Percentiles rank a stretch among this genome's conserved stretches.
phyloP scores from a whole-genome alignment of 2,113 vertebrate species.

The Chlorodrepanis virens region DNA sequence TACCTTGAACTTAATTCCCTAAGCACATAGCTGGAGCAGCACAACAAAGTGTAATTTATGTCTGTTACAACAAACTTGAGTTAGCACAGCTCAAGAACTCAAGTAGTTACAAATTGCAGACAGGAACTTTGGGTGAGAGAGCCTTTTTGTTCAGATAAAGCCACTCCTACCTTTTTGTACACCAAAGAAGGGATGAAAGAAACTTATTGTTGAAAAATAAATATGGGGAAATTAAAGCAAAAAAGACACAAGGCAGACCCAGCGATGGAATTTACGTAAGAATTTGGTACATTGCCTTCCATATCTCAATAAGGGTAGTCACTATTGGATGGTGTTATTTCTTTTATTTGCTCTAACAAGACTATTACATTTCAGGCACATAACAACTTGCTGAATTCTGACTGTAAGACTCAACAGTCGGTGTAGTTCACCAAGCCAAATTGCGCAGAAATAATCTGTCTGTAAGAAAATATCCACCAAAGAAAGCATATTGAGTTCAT shows the following conservation, averaged over 20 bases:
- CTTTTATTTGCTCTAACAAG: neutral
- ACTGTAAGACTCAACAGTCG: neutral
- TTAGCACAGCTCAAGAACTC: neutral
- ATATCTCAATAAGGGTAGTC: neutral
- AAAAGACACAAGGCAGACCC: neutral
- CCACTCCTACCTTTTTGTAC: neutral
- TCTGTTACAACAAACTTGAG: neutral
- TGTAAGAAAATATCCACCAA: neutral
- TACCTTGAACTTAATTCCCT: neutral
- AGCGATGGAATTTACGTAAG: neutral
- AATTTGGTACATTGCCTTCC: neutral
- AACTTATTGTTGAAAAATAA: neutral
- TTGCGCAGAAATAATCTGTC: neutral
- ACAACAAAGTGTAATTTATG: neutral
- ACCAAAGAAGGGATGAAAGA: neutral
- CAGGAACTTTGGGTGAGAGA: neutral
- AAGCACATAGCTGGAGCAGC: neutral
- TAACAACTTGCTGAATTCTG: neutral
- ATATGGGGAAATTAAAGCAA: neutral
- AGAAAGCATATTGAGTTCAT: neutral
- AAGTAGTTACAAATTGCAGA: neutral
- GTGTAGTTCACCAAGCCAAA: neutral
- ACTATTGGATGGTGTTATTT: neutral
- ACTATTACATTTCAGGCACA: neutral
- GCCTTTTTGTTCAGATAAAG: neutral